Evolutionary conservation across 1,140 invertebrate species (phyloP), one percentile per base, ranked within the genome.

Genomic region (Conus betulinus): DNA sequence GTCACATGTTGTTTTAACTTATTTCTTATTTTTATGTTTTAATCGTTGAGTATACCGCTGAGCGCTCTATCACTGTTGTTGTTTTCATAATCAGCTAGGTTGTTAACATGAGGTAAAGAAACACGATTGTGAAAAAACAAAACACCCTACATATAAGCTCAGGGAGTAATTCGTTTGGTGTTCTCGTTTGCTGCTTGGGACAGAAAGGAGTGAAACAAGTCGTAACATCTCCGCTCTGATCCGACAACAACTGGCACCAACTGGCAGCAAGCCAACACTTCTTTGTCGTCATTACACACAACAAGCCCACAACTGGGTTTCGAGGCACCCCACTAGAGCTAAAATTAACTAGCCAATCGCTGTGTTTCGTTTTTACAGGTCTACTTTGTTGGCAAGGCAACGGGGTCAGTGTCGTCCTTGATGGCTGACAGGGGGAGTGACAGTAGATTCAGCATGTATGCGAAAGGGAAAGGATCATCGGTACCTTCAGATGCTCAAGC

Each of bases 401-500:
- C 95, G 93, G 92, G 94, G 95, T 95, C 94, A 94, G 94, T 95
- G 94, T 95, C 94, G 94, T 95, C 94, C 94, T 95, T 95, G 94
- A 95, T 95, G 94, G 94, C 94, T 95, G 95, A 95, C 95, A 95
- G 95, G 95, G 95, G 95, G 95, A 94, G 93, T 95, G 94, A 94
- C 94, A 95, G 93, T 94, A 93, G 93, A 94, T 96, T 95, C 92
- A 95, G 93, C 93, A 98, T 98, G 98, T 98, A 98, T 96, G 97
- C 97, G 91, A 98, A 98, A 96, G 98, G 98, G 94, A 98, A 98
- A 96, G 97, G 97, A 94, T 97, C 98, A 87, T 96, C 97, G 89
- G 98, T 98, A 94, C 98, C 98, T 93, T 98, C 98, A 93, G 98
- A 99, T 96, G 97, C 97, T 94, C 98, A 98, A 96, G 98, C 98